Conservation (phyloP, 1,140 invertebrate species). For the Orius insidiosus region DNA sequence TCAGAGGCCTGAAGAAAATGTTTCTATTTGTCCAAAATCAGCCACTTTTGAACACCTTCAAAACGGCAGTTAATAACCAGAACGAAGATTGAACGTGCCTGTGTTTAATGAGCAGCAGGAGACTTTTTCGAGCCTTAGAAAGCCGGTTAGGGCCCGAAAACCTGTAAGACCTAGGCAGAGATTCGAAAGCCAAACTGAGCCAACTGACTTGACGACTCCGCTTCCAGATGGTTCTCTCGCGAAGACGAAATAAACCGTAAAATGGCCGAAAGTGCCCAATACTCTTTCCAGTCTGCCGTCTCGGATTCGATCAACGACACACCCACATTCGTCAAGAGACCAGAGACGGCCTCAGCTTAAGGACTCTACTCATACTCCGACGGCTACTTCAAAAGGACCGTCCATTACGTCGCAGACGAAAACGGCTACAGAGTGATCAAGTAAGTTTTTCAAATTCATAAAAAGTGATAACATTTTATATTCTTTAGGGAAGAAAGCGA, state of each 20-base stretch:
- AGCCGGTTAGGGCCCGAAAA: too few species aligned
- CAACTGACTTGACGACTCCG: neutral
- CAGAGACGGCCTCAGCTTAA: conserved; percentile 30
- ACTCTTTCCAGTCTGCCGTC: conserved; percentile 29
- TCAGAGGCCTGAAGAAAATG: too few species aligned
- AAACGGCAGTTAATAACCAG: too few species aligned
- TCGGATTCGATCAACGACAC: conserved; percentile 33
- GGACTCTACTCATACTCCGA: conserved; percentile 38
- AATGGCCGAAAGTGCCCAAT: conserved; percentile 25
- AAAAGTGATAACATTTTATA: conserved; percentile 1
- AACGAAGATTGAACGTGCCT: too few species aligned
- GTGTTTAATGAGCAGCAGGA: too few species aligned
- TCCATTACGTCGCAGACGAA: conserved; percentile 37
- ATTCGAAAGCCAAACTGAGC: too few species aligned
- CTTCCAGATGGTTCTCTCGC: neutral
- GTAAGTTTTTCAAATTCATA: conserved; percentile 24
- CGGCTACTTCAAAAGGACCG: conserved; percentile 33
- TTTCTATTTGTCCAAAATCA: too few species aligned
- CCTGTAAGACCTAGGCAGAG: too few species aligned
- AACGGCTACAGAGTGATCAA: conserved; percentile 35
- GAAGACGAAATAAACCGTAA: conserved; percentile 1
- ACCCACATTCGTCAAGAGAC: conserved; percentile 29
- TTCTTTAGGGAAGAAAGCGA: conserved; percentile 30
- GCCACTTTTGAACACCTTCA: too few species aligned
- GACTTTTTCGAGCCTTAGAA: too few species aligned